These are phyloP conservation scores for Drosophila algonquin DNA, from an alignment of 2,888 invertebrate genomes.

Conservation along the genomic window DNA sequence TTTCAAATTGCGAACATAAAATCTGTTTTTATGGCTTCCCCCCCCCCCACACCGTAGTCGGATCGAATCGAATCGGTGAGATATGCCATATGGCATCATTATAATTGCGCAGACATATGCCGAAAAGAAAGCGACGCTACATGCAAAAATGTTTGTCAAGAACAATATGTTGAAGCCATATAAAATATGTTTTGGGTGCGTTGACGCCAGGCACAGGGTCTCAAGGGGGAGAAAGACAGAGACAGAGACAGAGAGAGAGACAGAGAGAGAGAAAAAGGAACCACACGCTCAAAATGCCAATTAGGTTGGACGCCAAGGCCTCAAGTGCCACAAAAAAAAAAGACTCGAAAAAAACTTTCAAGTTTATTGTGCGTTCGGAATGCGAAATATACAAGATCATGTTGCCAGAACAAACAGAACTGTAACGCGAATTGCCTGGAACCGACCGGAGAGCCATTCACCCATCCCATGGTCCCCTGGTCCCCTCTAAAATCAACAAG, in stretches of 20 bases:
- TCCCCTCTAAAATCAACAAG: too few relatives aligned
- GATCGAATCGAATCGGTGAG: slow-evolving; percentile 43
- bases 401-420: slow-evolving; percentile 39
- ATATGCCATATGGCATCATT: slow-evolving; percentile 62
- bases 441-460: slow-evolving; percentile 20
- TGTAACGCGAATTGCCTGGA: slow-evolving; percentile 17
- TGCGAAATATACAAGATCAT: slow-evolving; percentile 75
- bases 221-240: slow-evolving; percentile 1
- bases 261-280: background rate
- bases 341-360: slow-evolving; percentile 29
- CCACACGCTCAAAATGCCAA: slow-evolving; percentile 39
- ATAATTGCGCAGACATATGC: slow-evolving; percentile 55
- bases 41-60: slow-evolving; percentile 23
- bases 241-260: background rate
- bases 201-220: slow-evolving; percentile 12
- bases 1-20: slow-evolving; percentile 56
- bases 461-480: background rate
- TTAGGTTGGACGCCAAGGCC: slow-evolving; percentile 25
- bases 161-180: slow-evolving; percentile 58
- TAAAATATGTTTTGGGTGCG: slow-evolving; percentile 51
- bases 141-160: slow-evolving; percentile 50
- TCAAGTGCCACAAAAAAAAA: slow-evolving; percentile 11
- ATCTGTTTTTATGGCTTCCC: slow-evolving; percentile 62
- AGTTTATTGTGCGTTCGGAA: slow-evolving; percentile 61
- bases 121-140: slow-evolving; percentile 35